phyloP scores from a whole-genome alignment of 2,797 vertebrate species.

The Lacerta agilis region DNA sequence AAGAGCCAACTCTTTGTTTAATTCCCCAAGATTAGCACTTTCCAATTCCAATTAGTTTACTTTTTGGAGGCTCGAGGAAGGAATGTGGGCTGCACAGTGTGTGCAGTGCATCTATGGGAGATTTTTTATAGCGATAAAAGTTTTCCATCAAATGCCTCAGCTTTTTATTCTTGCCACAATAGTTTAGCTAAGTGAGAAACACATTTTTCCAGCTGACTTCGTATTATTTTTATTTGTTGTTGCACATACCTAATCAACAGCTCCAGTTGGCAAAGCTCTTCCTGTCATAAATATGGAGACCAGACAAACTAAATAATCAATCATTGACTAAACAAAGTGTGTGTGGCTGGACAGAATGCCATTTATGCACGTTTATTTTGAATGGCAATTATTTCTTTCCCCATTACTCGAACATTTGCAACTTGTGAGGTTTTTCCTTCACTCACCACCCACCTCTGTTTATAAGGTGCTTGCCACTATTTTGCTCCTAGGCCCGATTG shows the following conservation, averaged over 20 bases:
- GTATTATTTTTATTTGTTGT: constrained; percentile 64
- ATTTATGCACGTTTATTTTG: constrained; percentile 47
- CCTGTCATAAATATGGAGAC: constrained; percentile 55
- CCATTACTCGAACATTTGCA: constrained; percentile 43
- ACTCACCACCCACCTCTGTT: not conserved
- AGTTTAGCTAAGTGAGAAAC: constrained; percentile 59
- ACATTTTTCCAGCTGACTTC: constrained; percentile 53
- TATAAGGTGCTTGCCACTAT: not conserved
- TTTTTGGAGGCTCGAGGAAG: constrained; percentile 48
- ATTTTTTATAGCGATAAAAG: constrained; percentile 42
- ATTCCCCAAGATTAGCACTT: constrained; percentile 38
- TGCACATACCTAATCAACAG: constrained; percentile 59
- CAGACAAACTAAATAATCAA: constrained; percentile 48
- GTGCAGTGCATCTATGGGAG: constrained; percentile 12
- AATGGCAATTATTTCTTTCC: constrained; percentile 41
- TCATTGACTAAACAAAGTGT: constrained; percentile 42
- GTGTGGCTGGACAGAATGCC: constrained; percentile 23
- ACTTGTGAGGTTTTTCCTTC: constrained; percentile 45
- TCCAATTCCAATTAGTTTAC: constrained; percentile 37
- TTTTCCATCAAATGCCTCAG: constrained; percentile 54
- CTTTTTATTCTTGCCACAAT: constrained; percentile 49
- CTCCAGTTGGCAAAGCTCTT: constrained; percentile 45
- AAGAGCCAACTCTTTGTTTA: constrained; percentile 4
- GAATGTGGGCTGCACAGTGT: constrained; percentile 31
- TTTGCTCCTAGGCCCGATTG: not conserved